A percentile compares a stretch with the other conserved stretches of the same genome.
Evolutionary conservation across 2,888 invertebrate species (phyloP).

Genomic region (Falcaria lacertinaria): DNA sequence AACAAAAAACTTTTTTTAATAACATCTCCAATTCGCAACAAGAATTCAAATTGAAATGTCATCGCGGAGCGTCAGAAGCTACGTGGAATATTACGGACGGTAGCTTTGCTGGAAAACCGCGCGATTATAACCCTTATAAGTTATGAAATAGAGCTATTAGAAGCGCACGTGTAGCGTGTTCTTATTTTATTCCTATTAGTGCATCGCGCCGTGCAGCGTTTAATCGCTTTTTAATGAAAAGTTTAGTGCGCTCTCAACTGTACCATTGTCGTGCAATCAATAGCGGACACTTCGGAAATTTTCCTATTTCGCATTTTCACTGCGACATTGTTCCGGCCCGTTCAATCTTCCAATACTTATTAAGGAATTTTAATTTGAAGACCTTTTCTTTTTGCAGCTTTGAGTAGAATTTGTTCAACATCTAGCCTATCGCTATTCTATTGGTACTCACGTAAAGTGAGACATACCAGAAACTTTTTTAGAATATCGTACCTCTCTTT

Average conservation of each 20-base stretch:
- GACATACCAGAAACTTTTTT: too few relatives aligned
- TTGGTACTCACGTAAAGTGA: too few relatives aligned
- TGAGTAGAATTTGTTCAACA: too few relatives aligned
- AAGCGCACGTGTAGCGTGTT: conserved; percentile 23
- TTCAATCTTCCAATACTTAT: conserved; percentile 1
- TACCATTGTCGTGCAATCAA: conserved; percentile 60
- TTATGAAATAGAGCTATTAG: conserved; percentile 20
- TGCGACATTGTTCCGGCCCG: conserved; percentile 30
- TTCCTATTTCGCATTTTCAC: conserved; percentile 60
- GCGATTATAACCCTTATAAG: conserved; percentile 28
- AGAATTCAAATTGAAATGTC: conserved; percentile 77
- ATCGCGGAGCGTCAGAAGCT: conserved; percentile 52
- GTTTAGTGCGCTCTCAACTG: conserved; percentile 64
- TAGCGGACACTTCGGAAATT: conserved; percentile 68
- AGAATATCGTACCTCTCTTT: too few relatives aligned
- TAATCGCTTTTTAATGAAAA: conserved; percentile 80
- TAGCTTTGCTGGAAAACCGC: conserved; percentile 14
- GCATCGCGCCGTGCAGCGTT: conserved; percentile 70
- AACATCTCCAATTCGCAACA: conserved; percentile 50
- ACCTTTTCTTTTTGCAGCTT: too few relatives aligned
- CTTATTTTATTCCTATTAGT: conserved; percentile 69
- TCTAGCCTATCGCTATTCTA: too few relatives aligned
- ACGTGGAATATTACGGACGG: conserved; percentile 60
- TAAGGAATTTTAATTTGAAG: neutral
- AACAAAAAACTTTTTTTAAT: conserved; percentile 52